A percentile compares a stretch with the other conserved stretches of the same genome.
Conservation (phyloP, 2,113 vertebrate genomes). For the Hippocampus mohnikei region DNA sequence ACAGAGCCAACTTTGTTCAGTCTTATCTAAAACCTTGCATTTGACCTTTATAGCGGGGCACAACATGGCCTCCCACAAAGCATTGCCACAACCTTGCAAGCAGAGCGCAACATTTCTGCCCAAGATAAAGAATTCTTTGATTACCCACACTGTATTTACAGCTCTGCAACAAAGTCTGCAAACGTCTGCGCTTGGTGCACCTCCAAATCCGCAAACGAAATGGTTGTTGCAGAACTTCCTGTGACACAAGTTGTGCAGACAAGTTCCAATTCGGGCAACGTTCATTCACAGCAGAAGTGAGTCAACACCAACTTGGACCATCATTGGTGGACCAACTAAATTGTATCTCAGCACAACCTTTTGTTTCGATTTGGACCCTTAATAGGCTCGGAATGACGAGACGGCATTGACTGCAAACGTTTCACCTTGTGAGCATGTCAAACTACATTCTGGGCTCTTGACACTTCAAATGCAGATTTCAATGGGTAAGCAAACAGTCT, state of each 20-base stretch:
- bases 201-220: conserved; percentile 24
- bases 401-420: not conserved
- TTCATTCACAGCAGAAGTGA: conserved; percentile 20
- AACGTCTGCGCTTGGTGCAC: not conserved
- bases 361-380: conserved; percentile 58
- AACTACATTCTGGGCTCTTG: not conserved
- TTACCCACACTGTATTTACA: not conserved
- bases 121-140: not conserved
- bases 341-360: conserved; percentile 60
- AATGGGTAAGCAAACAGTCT: not conserved
- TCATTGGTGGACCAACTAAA: conserved; percentile 14
- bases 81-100: not conserved
- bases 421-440: not conserved
- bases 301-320: conserved; percentile 38
- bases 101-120: not conserved
- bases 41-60: not conserved
- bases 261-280: conserved; percentile 20
- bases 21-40: not conserved
- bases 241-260: conserved; percentile 25
- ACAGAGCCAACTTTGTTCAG: not conserved
- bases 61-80: not conserved
- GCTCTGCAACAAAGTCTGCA: not conserved
- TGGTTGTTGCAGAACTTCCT: conserved; percentile 24
- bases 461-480: not conserved
- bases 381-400: not conserved